These are phyloP conservation scores for Ophioninae sp. DNA, from an alignment of 2,888 invertebrate genomes.

Conservation along the genomic window DNA sequence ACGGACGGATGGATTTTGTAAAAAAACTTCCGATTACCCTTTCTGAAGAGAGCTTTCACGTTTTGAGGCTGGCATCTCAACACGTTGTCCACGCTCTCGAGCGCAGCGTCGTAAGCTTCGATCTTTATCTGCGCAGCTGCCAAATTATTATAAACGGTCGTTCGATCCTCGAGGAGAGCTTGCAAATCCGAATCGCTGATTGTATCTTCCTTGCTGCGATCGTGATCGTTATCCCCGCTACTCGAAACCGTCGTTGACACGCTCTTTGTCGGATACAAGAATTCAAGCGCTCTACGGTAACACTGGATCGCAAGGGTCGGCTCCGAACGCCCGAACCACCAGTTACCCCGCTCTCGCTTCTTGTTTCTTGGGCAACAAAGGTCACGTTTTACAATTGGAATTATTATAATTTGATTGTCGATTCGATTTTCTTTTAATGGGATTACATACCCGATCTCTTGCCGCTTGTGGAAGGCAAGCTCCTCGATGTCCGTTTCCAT, in stretches of 20 bases:
- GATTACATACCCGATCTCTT: slow-evolving; percentile 87
- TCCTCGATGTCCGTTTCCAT: slow-evolving; percentile 87
- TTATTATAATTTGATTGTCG: background rate
- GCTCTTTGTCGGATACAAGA: slow-evolving; percentile 87
- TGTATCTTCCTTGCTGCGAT: slow-evolving; percentile 77
- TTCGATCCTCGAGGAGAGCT: slow-evolving; percentile 88
- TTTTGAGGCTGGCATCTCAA: slow-evolving; percentile 92
- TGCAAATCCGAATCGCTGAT: slow-evolving; percentile 84
- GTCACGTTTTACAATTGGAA: background rate
- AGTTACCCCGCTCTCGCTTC: slow-evolving; percentile 94
- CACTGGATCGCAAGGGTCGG: slow-evolving; percentile 91
- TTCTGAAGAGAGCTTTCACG: slow-evolving; percentile 94
- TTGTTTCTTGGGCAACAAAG: slow-evolving; percentile 82
- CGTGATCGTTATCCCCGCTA: slow-evolving; percentile 82
- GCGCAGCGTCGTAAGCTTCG: slow-evolving; percentile 91
- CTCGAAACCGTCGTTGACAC: slow-evolving; percentile 78
- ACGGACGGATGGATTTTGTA: background rate
- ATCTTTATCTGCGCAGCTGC: slow-evolving; percentile 96
- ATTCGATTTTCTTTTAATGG: background rate
- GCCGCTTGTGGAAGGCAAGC: slow-evolving; percentile 86
- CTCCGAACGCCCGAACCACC: slow-evolving; percentile 93
- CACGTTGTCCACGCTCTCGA: slow-evolving; percentile 92
- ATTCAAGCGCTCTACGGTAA: slow-evolving; percentile 92
- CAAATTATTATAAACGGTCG: slow-evolving; percentile 95
- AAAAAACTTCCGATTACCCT: slow-evolving; percentile 83